Base-by-base conservation (phyloP, 2,113 vertebrate species). In the Rhea americana region DNA sequence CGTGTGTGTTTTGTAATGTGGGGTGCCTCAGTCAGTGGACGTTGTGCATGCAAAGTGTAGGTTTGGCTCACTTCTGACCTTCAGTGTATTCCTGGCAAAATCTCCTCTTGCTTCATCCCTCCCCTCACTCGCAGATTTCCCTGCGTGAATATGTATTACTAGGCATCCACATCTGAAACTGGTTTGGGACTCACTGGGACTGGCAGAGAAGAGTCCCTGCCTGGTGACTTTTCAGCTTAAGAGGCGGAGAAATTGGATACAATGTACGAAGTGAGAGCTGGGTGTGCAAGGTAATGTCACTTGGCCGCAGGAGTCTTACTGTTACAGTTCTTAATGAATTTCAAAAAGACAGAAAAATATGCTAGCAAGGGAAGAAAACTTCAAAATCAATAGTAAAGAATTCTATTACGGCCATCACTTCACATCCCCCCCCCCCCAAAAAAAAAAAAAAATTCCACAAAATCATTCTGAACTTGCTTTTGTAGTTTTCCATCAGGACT, bases 1-100 rank as follows among this genome's bases (percentile, higher is more conserved):
- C 7, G 13, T 4, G 2, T 0, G 0, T 63, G 5, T 47, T 80
- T 43, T 63, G 28, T 65, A 22, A 48, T 0, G 0, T n/a, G 26
- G 32, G 24, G 45, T 59, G 9, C 58, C 1, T 1, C 35, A 2
- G 1, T 51, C 41, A 45, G 16, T 16, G 37, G 28, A 37, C 25
- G 7, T 15, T 48, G 47, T 0, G 7, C 5, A 2, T 4, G n/a
- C 22, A 18, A 91, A 22, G 28, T 39, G 78, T 28, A 63, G 61
- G 8, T 24, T 2, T 25, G 7, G 45, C 63, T 85, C 71, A 70
- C 37, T 19, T 83, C 90, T 62, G 56, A 19, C 68, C 61, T 90
- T 78, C 41, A 32, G 35, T 17, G 21, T 39, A 25, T 32, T 43
- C 16, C 7, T 4, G 24, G 22, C 22, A 18, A 18, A 18, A 13